These are phyloP conservation scores for Nasonia longicornis DNA, from an alignment of 1,140 invertebrate species.

Conservation along the genomic window DNA sequence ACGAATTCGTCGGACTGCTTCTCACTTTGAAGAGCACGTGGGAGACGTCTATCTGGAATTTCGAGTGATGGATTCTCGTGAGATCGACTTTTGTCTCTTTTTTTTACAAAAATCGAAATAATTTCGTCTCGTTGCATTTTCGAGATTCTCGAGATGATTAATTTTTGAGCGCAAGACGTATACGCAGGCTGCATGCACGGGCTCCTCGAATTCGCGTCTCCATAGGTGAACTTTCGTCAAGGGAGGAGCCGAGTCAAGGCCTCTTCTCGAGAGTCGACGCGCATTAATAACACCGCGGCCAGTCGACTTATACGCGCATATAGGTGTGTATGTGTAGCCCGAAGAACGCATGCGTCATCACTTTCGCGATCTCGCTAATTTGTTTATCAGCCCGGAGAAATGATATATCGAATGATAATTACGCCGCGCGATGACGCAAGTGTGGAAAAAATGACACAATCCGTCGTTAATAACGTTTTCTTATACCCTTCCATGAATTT, in stretches of 20 bases:
- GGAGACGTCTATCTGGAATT: background rate
- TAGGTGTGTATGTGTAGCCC: background rate
- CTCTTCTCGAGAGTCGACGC: background rate
- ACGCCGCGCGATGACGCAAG: background rate
- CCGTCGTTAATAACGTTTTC: no score
- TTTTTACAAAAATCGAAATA: background rate
- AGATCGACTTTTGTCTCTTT: no score
- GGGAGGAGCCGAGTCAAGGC: slow-evolving; percentile 39
- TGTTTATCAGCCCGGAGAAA: background rate
- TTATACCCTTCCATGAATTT: no score
- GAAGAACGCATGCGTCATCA: slow-evolving; percentile 24
- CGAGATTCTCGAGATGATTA: background rate
- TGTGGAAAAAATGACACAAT: background rate
- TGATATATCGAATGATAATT: slow-evolving; percentile 4
- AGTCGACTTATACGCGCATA: background rate
- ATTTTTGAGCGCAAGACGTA: background rate
- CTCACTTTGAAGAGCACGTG: no score
- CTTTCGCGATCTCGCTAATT: slow-evolving; percentile 28
- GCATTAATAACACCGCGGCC: slow-evolving; percentile 31
- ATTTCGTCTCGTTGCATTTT: background rate
- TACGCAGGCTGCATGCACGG: background rate
- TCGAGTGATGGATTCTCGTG: background rate
- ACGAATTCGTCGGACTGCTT: no score
- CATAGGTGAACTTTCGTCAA: slow-evolving; percentile 60
- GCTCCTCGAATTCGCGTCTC: slow-evolving; percentile 55